Percentiles rank a stretch among this genome's conserved stretches.
These are phyloP conservation scores for Hypotaenidia okinawae DNA, from an alignment of 2,797 vertebrate genomes.

Conservation along the genomic window DNA sequence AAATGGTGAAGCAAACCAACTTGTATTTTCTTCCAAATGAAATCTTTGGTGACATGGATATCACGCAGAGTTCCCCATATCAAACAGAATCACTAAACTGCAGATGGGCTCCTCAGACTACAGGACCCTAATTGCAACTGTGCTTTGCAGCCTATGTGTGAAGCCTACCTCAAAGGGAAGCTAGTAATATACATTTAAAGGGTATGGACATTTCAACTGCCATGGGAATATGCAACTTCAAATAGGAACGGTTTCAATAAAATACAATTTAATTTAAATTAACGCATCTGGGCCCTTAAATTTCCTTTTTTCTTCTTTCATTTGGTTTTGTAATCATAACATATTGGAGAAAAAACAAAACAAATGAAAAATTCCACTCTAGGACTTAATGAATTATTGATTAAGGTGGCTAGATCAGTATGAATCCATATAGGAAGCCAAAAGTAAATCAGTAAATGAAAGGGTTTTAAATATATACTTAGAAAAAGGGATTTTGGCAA, in stretches of 20 bases:
- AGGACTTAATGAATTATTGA: slow-evolving; percentile 57
- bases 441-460: slow-evolving; percentile 48
- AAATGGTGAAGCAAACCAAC: neutral
- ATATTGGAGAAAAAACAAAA: neutral
- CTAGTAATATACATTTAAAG: neutral
- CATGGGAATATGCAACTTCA: neutral
- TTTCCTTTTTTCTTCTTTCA: slow-evolving; percentile 13
- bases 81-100: neutral
- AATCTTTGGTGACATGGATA: neutral
- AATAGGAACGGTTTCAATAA: neutral
- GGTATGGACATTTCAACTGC: neutral
- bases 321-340: slow-evolving; percentile 10
- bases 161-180: neutral
- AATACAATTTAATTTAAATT: slow-evolving; percentile 32
- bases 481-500: slow-evolving; percentile 8
- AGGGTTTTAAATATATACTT: neutral
- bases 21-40: neutral
- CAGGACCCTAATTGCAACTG: neutral
- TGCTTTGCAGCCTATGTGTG: neutral
- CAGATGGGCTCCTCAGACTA: neutral
- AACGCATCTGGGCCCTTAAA: neutral
- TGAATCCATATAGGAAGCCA: neutral
- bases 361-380: neutral
- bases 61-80: neutral
- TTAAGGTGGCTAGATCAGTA: neutral